Evolutionary conservation across 2,113 vertebrate genomes (phyloP), one percentile per base, ranked within the genome.

Genomic region (Antigone vipio): DNA sequence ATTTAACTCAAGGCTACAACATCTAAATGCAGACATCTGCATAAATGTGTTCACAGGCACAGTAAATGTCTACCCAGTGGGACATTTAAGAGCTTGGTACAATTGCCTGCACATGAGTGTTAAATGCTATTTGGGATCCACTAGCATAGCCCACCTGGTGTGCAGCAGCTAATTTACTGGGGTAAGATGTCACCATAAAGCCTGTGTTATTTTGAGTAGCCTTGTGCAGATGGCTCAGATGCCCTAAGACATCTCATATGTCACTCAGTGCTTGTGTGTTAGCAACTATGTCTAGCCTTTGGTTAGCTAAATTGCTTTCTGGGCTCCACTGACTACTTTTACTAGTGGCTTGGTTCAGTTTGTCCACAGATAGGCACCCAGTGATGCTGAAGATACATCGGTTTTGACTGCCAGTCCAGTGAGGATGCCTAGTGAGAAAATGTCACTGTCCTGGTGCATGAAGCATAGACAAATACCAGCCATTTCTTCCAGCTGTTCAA

Each of bases 1-100:
- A 27, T 1, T 0, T 34, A 44, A 44, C 55, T 84, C 63, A 62
- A 30, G 59, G 27, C 59, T 87, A 7, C 0, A 0, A 35, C 30
- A 62, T 14, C 8, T 4, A 69, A 80, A 42, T 8, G 38, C 45
- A 81, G 64, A 62, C 45, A 9, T 29, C 69, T 81, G 11, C 40
- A 40, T 30, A 19, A 49, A 69, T 30, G 15, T 62, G 16, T 71
- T 93, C 59, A 62, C 30, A 71, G 35, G 18, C 55, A 26, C 23
- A 74, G 15, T 22, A 62, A 49, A 58, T 24, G 16, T 49, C 64
- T 29, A 34, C 45, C 14, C 64, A 58, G 45, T 34, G 35, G 21
- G 64, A 53, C 44, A 15, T 4, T 8, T 14, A 74, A 69, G 30
- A 9, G 30, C 45, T 60, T 4, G 0, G 9, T 74, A 35, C 32